These are phyloP conservation scores for Rallus crepitans DNA, from an alignment of 2,797 vertebrate genomes.

Conservation along the genomic window DNA sequence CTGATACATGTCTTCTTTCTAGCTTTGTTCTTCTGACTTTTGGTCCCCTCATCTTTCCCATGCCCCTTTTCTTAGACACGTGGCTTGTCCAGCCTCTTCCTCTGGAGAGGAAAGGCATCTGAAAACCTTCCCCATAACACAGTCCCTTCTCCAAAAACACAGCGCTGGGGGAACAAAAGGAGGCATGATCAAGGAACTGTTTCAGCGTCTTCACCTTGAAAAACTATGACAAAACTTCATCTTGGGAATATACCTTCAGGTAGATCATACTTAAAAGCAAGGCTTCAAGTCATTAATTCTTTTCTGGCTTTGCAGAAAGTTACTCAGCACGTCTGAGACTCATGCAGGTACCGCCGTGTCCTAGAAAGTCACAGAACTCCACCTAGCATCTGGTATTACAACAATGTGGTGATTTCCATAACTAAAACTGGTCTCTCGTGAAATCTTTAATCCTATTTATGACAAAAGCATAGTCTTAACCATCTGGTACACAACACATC, in stretches of 20 bases:
- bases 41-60: neutral
- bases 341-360: neutral
- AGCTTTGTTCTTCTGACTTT: neutral
- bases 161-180: neutral
- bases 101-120: neutral
- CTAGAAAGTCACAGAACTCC: neutral
- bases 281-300: neutral
- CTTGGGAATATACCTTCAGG: neutral
- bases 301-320: neutral
- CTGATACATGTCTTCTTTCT: neutral
- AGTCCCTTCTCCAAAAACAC: neutral
- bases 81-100: neutral
- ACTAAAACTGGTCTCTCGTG: neutral
- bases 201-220: neutral
- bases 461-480: neutral
- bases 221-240: neutral
- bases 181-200: neutral
- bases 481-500: neutral
- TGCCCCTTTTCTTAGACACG: neutral
- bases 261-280: neutral
- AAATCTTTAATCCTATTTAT: neutral
- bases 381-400: neutral
- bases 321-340: neutral
- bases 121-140: neutral
- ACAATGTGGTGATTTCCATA: neutral